Conservation (phyloP, 2,113 vertebrate genomes). For the Podarcis cretensis region DNA sequence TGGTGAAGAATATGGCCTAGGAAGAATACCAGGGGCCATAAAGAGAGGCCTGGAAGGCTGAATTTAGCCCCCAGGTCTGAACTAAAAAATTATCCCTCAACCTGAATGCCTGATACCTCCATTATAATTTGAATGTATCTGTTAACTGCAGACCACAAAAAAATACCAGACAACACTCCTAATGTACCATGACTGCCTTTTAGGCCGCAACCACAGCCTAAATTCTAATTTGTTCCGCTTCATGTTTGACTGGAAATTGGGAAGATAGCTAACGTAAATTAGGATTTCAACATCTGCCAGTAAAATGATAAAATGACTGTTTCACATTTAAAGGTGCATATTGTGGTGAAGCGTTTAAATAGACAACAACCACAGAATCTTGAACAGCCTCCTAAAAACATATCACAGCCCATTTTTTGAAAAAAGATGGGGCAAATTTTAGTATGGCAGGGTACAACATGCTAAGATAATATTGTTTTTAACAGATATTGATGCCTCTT, state of each 20-base stretch:
- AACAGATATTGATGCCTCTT: not conserved
- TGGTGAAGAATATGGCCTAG: too few species aligned
- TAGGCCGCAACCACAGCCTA: not conserved
- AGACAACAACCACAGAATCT: not conserved
- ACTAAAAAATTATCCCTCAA: not conserved
- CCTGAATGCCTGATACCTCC: not conserved
- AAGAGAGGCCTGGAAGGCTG: too few species aligned
- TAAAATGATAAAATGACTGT: not conserved
- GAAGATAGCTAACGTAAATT: not conserved
- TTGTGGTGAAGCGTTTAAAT: not conserved
- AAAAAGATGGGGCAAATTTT: not conserved
- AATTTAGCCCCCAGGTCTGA: too few species aligned
- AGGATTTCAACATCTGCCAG: too few species aligned
- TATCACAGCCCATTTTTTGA: not conserved
- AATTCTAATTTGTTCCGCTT: not conserved
- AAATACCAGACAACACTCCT: not conserved
- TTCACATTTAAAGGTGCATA: not conserved
- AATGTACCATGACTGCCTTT: not conserved
- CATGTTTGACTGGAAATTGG: not conserved
- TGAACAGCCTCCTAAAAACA: not conserved
- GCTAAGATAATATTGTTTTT: not conserved
- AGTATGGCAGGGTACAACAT: not conserved
- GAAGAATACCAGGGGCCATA: too few species aligned
- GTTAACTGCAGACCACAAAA: not conserved
- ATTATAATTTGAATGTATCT: not conserved